Evolutionary conservation across 2,888 invertebrate genomes (phyloP).

Genomic region (Coecobrya sp.): DNA sequence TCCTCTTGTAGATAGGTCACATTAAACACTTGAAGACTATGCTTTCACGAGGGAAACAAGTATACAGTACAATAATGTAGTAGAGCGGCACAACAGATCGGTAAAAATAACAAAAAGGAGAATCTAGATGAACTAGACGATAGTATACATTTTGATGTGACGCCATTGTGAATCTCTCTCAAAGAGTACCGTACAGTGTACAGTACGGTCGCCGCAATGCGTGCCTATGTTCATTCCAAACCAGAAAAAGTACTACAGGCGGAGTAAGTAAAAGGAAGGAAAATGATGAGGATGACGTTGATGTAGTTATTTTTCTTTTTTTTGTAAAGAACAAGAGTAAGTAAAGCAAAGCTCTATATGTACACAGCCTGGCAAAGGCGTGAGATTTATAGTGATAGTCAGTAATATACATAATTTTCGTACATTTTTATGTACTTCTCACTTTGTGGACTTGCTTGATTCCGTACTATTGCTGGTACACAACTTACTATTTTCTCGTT

Average conservation of each 20-base stretch:
- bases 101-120: background rate
- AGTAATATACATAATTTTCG: conserved; percentile 23
- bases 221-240: background rate
- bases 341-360: background rate
- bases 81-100: background rate
- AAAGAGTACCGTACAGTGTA: background rate
- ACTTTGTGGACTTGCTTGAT: conserved; percentile 23
- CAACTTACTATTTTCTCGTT: background rate
- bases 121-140: background rate
- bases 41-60: background rate
- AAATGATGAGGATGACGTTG: conserved; percentile 53
- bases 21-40: conserved; percentile 5
- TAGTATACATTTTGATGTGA: background rate
- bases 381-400: background rate
- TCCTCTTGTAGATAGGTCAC: conserved; percentile 37
- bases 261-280: background rate
- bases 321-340: background rate
- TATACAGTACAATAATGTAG: background rate
- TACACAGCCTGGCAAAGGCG: background rate
- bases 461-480: background rate
- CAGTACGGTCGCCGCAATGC: conserved; percentile 56
- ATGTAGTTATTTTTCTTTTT: conserved; percentile 47
- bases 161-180: background rate
- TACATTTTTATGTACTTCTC: conserved; percentile 1
- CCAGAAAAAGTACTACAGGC: background rate